phyloP scores from a whole-genome alignment of 1,140 invertebrate genomes.

The Rhynchophorus ferrugineus region DNA sequence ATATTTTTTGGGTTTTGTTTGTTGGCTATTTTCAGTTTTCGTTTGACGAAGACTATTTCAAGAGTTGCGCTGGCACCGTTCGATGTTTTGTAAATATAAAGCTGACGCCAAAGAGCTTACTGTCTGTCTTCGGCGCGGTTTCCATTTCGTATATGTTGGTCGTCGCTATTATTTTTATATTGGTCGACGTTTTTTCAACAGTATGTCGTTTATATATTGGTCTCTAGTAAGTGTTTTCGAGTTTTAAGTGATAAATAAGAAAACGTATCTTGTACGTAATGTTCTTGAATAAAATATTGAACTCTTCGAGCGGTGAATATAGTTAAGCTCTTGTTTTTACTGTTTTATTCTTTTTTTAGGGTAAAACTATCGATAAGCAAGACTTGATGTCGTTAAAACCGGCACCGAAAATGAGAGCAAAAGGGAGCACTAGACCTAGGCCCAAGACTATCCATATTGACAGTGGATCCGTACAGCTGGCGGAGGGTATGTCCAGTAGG shows the following conservation, averaged over 20 bases:
- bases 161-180: too few species aligned
- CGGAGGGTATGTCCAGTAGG: conserved; percentile 65
- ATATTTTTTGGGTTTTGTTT: conserved; percentile 17
- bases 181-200: not conserved
- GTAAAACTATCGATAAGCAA: conserved; percentile 65
- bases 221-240: conserved; percentile 28
- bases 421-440: conserved; percentile 55
- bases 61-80: not conserved
- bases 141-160: not conserved
- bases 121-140: not conserved
- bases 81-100: not conserved
- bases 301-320: too few species aligned
- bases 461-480: conserved; percentile 62
- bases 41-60: conserved; percentile 19
- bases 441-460: conserved; percentile 86
- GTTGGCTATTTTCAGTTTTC: too few species aligned
- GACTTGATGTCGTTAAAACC: conserved; percentile 58
- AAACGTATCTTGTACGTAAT: too few species aligned
- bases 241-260: too few species aligned
- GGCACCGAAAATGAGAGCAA: conserved; percentile 53
- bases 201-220: conserved; percentile 39
- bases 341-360: conserved; percentile 43
- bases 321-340: too few species aligned
- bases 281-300: too few species aligned
- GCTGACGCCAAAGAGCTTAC: too few species aligned